These are phyloP conservation scores for Urocynchramus pylzowi DNA, from an alignment of 2,113 vertebrate species.

Conservation along the genomic window DNA sequence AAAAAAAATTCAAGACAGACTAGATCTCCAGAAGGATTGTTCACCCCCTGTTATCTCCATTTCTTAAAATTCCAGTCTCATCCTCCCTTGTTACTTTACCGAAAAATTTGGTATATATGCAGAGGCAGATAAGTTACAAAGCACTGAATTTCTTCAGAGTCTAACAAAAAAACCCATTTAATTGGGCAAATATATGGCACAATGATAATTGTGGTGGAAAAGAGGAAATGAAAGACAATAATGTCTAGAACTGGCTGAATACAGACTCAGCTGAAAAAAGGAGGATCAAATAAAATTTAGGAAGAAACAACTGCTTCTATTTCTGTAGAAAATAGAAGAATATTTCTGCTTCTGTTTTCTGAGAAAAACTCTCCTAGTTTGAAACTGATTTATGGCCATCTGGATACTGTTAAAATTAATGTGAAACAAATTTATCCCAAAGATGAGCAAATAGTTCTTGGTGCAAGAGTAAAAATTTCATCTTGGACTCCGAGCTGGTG, in stretches of 20 bases:
- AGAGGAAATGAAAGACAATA: not conserved
- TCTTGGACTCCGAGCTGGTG: not conserved
- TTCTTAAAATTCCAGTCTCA: not conserved
- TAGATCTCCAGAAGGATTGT: not conserved
- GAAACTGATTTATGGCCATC: not conserved
- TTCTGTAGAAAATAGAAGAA: not conserved
- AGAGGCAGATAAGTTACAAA: not conserved
- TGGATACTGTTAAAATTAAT: not conserved
- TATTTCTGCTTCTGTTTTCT: not conserved
- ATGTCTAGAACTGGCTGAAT: not conserved
- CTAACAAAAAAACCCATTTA: not conserved
- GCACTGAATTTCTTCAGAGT: not conserved
- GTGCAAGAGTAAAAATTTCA: not conserved
- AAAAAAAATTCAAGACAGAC: not conserved
- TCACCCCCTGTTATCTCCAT: not conserved
- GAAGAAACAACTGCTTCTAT: not conserved
- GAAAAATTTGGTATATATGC: not conserved
- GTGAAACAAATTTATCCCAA: not conserved
- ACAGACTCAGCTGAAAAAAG: not conserved
- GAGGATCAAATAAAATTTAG: not conserved
- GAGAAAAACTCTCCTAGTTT: not conserved
- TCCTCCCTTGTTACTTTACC: not conserved
- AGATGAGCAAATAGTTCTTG: not conserved
- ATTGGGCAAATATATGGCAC: not conserved
- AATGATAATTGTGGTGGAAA: not conserved